Percentiles rank a stretch among this genome's conserved stretches.
Conservation (phyloP, 1,140 invertebrate species). For the Anastrepha obliqua region DNA sequence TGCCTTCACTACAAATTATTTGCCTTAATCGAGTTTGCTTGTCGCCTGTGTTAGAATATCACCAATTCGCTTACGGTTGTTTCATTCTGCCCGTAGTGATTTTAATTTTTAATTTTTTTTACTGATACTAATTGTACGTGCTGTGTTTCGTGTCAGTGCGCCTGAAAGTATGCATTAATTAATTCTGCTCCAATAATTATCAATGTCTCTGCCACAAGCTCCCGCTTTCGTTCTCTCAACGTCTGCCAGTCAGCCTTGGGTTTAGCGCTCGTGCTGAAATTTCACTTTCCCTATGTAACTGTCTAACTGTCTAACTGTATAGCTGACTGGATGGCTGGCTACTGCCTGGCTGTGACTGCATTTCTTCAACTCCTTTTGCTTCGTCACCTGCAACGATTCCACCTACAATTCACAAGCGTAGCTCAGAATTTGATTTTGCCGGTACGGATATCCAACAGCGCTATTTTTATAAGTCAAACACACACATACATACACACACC, state of each 20-base stretch:
- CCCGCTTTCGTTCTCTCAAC: background rate
- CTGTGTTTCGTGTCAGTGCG: conserved; percentile 8
- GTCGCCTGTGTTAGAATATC: background rate
- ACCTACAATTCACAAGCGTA: background rate
- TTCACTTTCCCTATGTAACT: background rate
- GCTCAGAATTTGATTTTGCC: background rate
- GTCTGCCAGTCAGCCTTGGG: background rate
- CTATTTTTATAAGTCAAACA: background rate
- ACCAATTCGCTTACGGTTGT: background rate
- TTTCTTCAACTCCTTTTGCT: background rate
- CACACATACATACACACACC: background rate
- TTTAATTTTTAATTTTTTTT: too few relatives aligned
- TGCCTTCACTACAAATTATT: conserved; percentile 38
- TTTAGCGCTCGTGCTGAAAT: background rate
- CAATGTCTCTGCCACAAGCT: conserved; percentile 25
- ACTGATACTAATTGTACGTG: conserved; percentile 23
- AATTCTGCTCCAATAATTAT: conserved; percentile 52
- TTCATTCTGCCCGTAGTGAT: background rate
- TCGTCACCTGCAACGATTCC: background rate
- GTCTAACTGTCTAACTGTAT: background rate
- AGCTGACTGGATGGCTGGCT: background rate
- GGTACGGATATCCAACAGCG: background rate
- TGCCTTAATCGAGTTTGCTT: conserved; percentile 42
- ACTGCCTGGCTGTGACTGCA: background rate
- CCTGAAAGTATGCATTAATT: conserved; percentile 48